These are phyloP conservation scores for Peribatodes rhomboidaria DNA, from an alignment of 2,888 invertebrate genomes.

Conservation along the genomic window DNA sequence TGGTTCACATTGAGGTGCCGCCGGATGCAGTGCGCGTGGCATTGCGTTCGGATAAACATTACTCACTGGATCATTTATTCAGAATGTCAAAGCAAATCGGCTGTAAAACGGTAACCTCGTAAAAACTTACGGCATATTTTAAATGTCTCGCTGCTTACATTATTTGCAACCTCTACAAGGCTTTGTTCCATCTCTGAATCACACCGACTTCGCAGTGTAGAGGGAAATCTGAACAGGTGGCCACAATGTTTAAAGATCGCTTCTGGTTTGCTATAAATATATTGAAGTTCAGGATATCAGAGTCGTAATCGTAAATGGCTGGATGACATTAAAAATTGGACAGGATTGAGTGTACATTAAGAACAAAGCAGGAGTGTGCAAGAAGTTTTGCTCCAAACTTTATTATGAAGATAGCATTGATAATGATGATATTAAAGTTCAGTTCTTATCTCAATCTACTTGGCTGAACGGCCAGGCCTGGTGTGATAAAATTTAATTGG, in stretches of 20 bases:
- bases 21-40: slow-evolving; percentile 31
- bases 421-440: background rate
- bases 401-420: background rate
- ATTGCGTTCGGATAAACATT: slow-evolving; percentile 37
- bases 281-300: too few relatives aligned
- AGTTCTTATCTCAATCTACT: slow-evolving; percentile 12
- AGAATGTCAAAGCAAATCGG: slow-evolving; percentile 32
- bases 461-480: slow-evolving; percentile 6
- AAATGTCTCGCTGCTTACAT: slow-evolving; percentile 10
- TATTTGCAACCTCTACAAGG: slow-evolving; percentile 7
- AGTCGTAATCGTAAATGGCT: too few relatives aligned
- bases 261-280: too few relatives aligned
- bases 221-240: background rate
- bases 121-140: slow-evolving; percentile 13
- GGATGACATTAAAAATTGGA: too few relatives aligned
- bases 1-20: slow-evolving; percentile 34
- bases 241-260: too few relatives aligned
- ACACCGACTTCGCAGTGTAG: background rate
- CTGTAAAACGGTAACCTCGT: slow-evolving; percentile 16
- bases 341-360: too few relatives aligned
- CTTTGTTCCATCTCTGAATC: background rate
- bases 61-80: slow-evolving; percentile 33
- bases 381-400: background rate
- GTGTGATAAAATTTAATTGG: slow-evolving; percentile 19
- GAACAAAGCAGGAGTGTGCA: background rate